Conservation (phyloP, 2,888 invertebrate species). For the Drosophila mettleri region DNA sequence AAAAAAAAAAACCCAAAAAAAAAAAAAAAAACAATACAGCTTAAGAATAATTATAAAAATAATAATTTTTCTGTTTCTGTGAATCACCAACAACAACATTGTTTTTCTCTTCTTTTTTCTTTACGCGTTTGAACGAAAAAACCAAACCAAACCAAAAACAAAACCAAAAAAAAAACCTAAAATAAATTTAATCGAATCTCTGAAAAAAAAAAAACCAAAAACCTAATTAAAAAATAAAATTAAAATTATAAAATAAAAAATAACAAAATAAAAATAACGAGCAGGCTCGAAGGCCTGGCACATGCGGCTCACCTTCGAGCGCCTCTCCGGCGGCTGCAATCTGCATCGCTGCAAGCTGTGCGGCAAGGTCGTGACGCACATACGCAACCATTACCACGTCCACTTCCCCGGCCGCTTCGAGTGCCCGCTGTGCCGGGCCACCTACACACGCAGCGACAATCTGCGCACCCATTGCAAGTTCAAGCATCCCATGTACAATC, state of each 20-base stretch:
- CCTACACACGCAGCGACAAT: slow-evolving; percentile 96
- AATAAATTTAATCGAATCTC: slow-evolving; percentile 39
- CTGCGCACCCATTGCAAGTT: slow-evolving; percentile 96
- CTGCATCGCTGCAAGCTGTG: slow-evolving; percentile 97
- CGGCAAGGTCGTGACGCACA: slow-evolving; percentile 97
- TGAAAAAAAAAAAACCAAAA: slow-evolving; percentile 23
- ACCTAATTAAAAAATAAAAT: slow-evolving; percentile 34
- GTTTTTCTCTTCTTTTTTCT: slow-evolving; percentile 85
- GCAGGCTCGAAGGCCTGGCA: slow-evolving; percentile 96
- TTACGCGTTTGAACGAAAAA: slow-evolving; percentile 82
- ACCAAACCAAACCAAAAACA: slow-evolving; percentile 50
- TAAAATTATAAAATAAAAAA: slow-evolving; percentile 25
- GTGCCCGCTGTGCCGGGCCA: slow-evolving; percentile 95
- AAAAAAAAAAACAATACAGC: slow-evolving; percentile 64
- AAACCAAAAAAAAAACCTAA: slow-evolving; percentile 43
- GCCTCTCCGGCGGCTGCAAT: slow-evolving; percentile 96
- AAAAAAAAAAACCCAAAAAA: slow-evolving; percentile 49
- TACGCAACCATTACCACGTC: slow-evolving; percentile 97
- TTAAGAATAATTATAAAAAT: slow-evolving; percentile 75
- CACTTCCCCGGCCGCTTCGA: slow-evolving; percentile 96
- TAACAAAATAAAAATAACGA: slow-evolving; percentile 6
- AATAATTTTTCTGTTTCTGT: slow-evolving; percentile 83
- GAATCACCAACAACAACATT: slow-evolving; percentile 85
- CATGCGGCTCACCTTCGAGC: slow-evolving; percentile 97
- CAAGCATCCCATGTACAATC: slow-evolving; percentile 95